These are phyloP conservation scores for Apis cerana DNA, from an alignment of 1,140 invertebrate genomes.

Conservation along the genomic window DNA sequence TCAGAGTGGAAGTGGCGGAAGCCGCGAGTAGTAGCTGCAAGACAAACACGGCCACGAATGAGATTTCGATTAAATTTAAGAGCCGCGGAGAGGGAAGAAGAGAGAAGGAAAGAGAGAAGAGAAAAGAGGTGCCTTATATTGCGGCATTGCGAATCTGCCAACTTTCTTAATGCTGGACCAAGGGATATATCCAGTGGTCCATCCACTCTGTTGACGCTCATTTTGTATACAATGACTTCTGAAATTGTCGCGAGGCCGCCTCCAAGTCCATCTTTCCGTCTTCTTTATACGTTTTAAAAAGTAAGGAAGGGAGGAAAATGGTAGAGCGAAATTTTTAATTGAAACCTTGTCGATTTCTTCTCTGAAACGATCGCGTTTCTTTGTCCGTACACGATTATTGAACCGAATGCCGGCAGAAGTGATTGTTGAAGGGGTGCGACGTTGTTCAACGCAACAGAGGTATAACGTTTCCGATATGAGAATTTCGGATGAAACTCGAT, in stretches of 20 bases:
- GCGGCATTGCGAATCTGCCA: slow-evolving; percentile 28
- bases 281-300: background rate
- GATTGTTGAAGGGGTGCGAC: background rate
- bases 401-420: background rate
- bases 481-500: background rate
- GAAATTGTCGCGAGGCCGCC: background rate
- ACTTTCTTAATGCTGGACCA: slow-evolving; percentile 55
- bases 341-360: background rate
- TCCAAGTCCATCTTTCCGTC: no score
- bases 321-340: slow-evolving; percentile 7
- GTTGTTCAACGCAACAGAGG: slow-evolving; percentile 1
- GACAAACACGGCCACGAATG: slow-evolving; percentile 60
- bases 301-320: background rate
- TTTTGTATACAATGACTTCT: slow-evolving; percentile 42
- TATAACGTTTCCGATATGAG: slow-evolving; percentile 5
- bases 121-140: slow-evolving; percentile 32
- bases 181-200: background rate
- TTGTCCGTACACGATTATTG: background rate
- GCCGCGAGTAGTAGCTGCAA: slow-evolving; percentile 49
- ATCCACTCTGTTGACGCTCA: slow-evolving; percentile 6
- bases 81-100: background rate
- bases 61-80: slow-evolving; percentile 63
- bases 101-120: no score
- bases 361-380: background rate
- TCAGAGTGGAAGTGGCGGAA: slow-evolving; percentile 50